These are phyloP conservation scores for Hoplodrina blanda DNA, from an alignment of 2,888 invertebrate species.

Conservation along the genomic window DNA sequence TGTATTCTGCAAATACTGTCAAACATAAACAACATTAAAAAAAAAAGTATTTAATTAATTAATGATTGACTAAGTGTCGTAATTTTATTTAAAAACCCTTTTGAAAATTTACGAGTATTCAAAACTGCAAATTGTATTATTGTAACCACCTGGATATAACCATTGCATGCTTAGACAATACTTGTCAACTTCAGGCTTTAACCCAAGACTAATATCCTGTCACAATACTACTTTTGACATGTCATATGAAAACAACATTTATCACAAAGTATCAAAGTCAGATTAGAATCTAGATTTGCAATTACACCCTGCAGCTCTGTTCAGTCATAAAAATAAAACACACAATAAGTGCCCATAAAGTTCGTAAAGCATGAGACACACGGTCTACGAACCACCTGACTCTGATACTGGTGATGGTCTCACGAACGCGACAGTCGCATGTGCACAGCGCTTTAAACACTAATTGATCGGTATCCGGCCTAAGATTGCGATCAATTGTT, in stretches of 20 bases:
- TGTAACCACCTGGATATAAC: too few relatives aligned
- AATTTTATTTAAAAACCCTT: too few relatives aligned
- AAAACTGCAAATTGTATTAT: too few relatives aligned
- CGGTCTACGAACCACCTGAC: constrained; percentile 32
- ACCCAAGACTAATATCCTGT: neutral
- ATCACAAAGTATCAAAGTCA: neutral
- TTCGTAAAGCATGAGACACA: constrained; percentile 13
- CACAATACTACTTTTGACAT: constrained; percentile 6
- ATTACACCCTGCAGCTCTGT: neutral
- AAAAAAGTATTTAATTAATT: too few relatives aligned
- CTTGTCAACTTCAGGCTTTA: neutral
- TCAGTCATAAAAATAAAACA: constrained; percentile 3
- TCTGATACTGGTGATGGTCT: constrained; percentile 8
- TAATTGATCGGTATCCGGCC: constrained; percentile 70
- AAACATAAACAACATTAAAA: too few relatives aligned
- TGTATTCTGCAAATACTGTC: too few relatives aligned
- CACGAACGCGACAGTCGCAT: constrained; percentile 29
- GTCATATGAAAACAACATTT: neutral
- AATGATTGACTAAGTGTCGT: too few relatives aligned
- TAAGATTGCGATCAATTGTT: constrained; percentile 69
- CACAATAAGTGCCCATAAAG: constrained; percentile 12
- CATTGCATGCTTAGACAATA: neutral
- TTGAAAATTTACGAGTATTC: too few relatives aligned
- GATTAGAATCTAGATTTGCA: neutral
- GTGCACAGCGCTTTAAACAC: constrained; percentile 59